A percentile compares a stretch with the other conserved stretches of the same genome.
phyloP scores from a whole-genome alignment of 35 echinoderm and acorn worm species.

The Holothuria glaberrima region DNA sequence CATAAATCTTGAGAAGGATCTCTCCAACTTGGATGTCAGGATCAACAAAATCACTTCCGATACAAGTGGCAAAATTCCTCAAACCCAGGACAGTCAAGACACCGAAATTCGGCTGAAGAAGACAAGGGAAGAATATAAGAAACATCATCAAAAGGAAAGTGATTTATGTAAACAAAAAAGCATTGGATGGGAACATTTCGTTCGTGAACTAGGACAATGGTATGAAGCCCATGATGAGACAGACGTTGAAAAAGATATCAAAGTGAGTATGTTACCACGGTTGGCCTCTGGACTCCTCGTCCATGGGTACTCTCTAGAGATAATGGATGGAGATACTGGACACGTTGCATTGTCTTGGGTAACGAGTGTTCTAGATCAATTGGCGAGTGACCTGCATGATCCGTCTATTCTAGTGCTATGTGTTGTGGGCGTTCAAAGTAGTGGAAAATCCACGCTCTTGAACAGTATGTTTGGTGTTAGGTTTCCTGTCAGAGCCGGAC shows the following conservation, averaged over 20 bases:
- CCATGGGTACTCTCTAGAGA: constrained; percentile 8
- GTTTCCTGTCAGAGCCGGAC: no score
- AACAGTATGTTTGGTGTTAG: no score
- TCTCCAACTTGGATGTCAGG: not conserved
- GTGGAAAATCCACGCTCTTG: no score
- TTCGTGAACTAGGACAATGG: constrained; percentile 41
- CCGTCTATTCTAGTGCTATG: not conserved
- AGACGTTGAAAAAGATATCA: not conserved
- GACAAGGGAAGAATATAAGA: not conserved
- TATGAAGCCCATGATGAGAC: constrained; percentile 7
- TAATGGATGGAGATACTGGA: constrained; percentile 42
- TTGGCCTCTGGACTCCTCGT: not conserved
- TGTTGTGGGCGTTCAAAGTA: constrained; percentile 26
- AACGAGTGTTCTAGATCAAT: constrained; percentile 6
- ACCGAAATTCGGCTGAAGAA: no score
- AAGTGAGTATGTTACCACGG: not conserved
- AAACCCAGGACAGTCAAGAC: not conserved
- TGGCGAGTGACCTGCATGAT: not conserved
- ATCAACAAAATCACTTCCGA: constrained; percentile 9
- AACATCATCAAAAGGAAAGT: not conserved
- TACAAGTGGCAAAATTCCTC: not conserved
- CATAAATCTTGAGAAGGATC: not conserved
- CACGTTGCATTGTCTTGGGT: constrained; percentile 16
- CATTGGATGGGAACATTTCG: constrained; percentile 37
- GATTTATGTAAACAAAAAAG: not conserved